Conservation (phyloP, 2,113 vertebrate species). For the Ceyx margarethae region DNA sequence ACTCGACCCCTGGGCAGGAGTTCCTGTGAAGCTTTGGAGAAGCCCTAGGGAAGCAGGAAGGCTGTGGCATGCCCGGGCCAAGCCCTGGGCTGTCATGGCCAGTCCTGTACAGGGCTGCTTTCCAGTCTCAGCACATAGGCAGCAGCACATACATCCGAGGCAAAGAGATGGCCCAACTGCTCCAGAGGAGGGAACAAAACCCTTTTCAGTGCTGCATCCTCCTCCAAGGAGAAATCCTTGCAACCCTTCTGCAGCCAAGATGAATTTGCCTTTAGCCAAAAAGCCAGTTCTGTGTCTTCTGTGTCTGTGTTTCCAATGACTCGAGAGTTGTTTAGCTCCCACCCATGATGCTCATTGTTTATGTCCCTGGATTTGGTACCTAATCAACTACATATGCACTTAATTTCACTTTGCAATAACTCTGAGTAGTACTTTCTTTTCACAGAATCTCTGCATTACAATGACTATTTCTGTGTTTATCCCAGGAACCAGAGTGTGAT, state of each 20-base stretch:
- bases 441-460: background rate
- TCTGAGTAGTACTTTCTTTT: background rate
- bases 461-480: background rate
- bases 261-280: background rate
- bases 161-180: background rate
- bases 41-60: background rate
- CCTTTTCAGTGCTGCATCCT: background rate
- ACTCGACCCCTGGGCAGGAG: background rate
- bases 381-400: slow-evolving; percentile 37
- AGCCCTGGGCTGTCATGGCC: background rate
- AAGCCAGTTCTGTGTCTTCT: background rate
- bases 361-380: slow-evolving; percentile 18
- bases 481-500: background rate
- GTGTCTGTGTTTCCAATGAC: background rate
- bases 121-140: background rate
- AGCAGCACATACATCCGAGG: background rate
- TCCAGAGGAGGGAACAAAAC: slow-evolving; percentile 11
- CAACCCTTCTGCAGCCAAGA: background rate
- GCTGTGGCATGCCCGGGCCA: background rate
- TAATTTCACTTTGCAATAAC: slow-evolving; percentile 33
- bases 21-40: slow-evolving; percentile 21
- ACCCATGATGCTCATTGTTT: slow-evolving; percentile 46
- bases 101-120: background rate
- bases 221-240: background rate
- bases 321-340: slow-evolving; percentile 23